Percentiles rank a stretch among this genome's conserved stretches.
Evolutionary conservation across 1,140 invertebrate species (phyloP).

Genomic region (Drosophila carrolli): DNA sequence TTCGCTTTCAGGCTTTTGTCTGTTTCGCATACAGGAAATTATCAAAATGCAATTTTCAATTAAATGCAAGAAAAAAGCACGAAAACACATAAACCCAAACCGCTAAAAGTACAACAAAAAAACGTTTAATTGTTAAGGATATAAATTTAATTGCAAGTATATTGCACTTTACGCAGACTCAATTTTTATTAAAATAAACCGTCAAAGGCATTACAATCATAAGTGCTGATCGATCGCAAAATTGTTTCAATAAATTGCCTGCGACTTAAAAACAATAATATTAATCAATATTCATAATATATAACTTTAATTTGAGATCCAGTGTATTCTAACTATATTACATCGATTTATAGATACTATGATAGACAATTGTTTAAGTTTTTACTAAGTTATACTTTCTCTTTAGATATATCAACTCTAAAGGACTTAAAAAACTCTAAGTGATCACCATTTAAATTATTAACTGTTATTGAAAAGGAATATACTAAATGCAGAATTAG

Average conservation of each 20-base stretch:
- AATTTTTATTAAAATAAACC: conserved; percentile 5
- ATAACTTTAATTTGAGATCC: no score
- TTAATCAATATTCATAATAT: no score
- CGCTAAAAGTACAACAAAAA: background rate
- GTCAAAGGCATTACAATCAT: conserved; percentile 5
- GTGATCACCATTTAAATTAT: no score
- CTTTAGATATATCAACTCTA: no score
- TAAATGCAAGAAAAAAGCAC: conserved; percentile 25
- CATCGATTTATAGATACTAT: no score
- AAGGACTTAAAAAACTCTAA: no score
- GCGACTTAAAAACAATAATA: background rate
- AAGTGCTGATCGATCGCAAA: background rate
- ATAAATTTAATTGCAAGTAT: conserved; percentile 5
- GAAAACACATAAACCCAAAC: conserved; percentile 12
- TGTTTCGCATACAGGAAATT: conserved; percentile 46
- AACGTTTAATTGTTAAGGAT: conserved; percentile 4
- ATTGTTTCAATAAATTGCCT: background rate
- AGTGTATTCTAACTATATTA: no score
- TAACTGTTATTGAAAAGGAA: no score
- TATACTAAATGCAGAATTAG: no score
- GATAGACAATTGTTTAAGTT: no score
- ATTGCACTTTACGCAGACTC: background rate
- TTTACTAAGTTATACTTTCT: no score
- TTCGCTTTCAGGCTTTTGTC: conserved; percentile 55
- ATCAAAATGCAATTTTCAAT: conserved; percentile 69